A percentile compares a stretch with the other conserved stretches of the same genome.
Evolutionary conservation across 1,140 invertebrate genomes (phyloP).

Genomic region (Portunus trituberculatus): DNA sequence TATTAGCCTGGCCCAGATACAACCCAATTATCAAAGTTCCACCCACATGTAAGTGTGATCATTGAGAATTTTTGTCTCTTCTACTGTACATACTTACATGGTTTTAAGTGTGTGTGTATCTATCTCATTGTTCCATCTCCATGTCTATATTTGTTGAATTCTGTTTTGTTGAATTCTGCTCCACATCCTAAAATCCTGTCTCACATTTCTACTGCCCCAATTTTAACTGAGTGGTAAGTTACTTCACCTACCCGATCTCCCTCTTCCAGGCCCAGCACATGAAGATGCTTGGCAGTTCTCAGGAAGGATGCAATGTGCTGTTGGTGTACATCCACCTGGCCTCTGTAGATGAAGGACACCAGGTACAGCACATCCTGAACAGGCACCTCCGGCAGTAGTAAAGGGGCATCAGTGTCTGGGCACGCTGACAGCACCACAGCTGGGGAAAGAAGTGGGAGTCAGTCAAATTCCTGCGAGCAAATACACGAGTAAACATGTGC

Average conservation of each 20-base stretch:
- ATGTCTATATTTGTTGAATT: too few relatives aligned
- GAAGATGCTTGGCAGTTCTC: constrained; percentile 76
- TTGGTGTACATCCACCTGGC: constrained; percentile 70
- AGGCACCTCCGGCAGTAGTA: constrained; percentile 62
- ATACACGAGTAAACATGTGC: too few relatives aligned
- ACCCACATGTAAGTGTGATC: too few relatives aligned
- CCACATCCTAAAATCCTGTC: background rate
- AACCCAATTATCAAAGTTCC: too few relatives aligned
- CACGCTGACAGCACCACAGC: constrained; percentile 55
- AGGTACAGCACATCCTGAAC: constrained; percentile 67
- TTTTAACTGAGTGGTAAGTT: background rate
- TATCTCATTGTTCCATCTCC: too few relatives aligned
- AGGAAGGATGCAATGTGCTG: constrained; percentile 75
- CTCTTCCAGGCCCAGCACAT: constrained; percentile 76
- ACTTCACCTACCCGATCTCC: constrained; percentile 70
- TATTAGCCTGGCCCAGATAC: too few relatives aligned
- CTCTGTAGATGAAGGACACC: constrained; percentile 73
- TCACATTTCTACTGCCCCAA: background rate
- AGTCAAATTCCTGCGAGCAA: too few relatives aligned
- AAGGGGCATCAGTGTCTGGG: constrained; percentile 65
- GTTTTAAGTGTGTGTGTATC: too few relatives aligned
- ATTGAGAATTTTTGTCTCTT: too few relatives aligned
- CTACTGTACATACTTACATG: too few relatives aligned
- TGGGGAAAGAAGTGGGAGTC: background rate
- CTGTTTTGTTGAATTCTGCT: too few relatives aligned